These are phyloP conservation scores for Wasmannia auropunctata DNA, from an alignment of 1,140 invertebrate genomes.

Conservation along the genomic window DNA sequence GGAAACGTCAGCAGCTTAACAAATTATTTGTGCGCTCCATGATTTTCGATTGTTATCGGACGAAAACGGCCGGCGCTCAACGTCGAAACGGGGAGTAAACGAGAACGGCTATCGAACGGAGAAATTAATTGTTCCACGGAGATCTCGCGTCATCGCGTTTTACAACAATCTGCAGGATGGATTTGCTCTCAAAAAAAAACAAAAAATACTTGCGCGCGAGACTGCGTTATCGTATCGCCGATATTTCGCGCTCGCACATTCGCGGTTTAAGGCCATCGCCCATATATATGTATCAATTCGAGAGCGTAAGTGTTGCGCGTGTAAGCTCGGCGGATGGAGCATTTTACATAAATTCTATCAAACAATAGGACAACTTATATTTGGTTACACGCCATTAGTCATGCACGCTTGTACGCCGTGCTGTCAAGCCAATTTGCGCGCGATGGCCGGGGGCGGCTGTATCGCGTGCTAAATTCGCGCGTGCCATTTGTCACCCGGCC, in stretches of 20 bases:
- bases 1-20: background rate
- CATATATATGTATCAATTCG: background rate
- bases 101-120: background rate
- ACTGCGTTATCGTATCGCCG: background rate
- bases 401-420: background rate
- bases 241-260: background rate
- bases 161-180: conserved; percentile 19
- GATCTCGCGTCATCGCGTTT: conserved; percentile 23
- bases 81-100: background rate
- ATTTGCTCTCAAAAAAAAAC: conserved; percentile 13
- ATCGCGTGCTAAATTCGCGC: conserved; percentile 32
- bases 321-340: background rate
- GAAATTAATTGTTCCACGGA: conserved; percentile 39
- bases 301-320: background rate
- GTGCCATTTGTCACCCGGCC: conserved; percentile 46
- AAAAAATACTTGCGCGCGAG: background rate
- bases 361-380: conserved; percentile 20
- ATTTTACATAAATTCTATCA: conserved; percentile 10
- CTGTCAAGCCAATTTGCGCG: conserved; percentile 20
- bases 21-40: conserved; percentile 10
- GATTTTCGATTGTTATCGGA: conserved; percentile 29
- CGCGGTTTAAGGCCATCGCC: background rate
- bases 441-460: background rate
- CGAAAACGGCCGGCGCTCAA: conserved; percentile 8
- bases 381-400: background rate